Evolutionary conservation across 1,140 invertebrate species (phyloP).

Genomic region (Drosophila nannoptera): DNA sequence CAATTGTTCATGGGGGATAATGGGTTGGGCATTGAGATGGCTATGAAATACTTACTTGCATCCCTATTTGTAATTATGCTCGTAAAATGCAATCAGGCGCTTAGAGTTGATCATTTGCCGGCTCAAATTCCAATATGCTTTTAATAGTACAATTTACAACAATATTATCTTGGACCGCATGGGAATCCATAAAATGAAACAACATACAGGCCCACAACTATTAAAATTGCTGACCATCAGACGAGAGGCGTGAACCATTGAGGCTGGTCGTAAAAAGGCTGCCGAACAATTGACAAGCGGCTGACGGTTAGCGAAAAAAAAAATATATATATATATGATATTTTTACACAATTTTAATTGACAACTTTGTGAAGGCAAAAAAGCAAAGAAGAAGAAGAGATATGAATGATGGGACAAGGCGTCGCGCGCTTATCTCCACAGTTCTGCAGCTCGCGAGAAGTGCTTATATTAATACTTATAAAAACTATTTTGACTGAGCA

Average conservation of each 20-base stretch:
- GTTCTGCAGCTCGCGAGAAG: background rate
- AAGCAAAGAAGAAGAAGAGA: slow-evolving; percentile 9
- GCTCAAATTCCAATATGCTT: background rate
- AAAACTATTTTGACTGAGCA: slow-evolving; percentile 28
- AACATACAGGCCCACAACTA: slow-evolving; percentile 10
- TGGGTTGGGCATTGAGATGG: slow-evolving; percentile 18
- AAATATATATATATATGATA: slow-evolving; percentile 14
- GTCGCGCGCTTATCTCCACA: slow-evolving; percentile 44
- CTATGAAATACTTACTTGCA: slow-evolving; percentile 8
- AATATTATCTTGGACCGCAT: slow-evolving; percentile 9
- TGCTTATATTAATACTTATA: slow-evolving; percentile 2
- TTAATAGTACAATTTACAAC: slow-evolving; percentile 23
- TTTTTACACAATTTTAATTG: slow-evolving; percentile 51
- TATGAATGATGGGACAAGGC: slow-evolving; percentile 70
- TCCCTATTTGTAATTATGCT: slow-evolving; percentile 33
- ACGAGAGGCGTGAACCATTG: slow-evolving; percentile 27
- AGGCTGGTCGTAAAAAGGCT: slow-evolving; percentile 26
- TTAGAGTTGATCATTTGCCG: slow-evolving; percentile 8
- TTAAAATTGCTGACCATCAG: slow-evolving; percentile 29
- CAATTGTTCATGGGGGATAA: slow-evolving; percentile 49
- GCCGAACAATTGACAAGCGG: slow-evolving; percentile 53
- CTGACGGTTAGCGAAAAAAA: slow-evolving; percentile 16
- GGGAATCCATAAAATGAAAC: slow-evolving; percentile 31
- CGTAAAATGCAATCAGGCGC: slow-evolving; percentile 60
- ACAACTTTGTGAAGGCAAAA: slow-evolving; percentile 19